Percentiles rank a stretch among this genome's conserved stretches.
These are phyloP conservation scores for Clanis bilineata DNA, from an alignment of 2,888 invertebrate species.

Conservation along the genomic window DNA sequence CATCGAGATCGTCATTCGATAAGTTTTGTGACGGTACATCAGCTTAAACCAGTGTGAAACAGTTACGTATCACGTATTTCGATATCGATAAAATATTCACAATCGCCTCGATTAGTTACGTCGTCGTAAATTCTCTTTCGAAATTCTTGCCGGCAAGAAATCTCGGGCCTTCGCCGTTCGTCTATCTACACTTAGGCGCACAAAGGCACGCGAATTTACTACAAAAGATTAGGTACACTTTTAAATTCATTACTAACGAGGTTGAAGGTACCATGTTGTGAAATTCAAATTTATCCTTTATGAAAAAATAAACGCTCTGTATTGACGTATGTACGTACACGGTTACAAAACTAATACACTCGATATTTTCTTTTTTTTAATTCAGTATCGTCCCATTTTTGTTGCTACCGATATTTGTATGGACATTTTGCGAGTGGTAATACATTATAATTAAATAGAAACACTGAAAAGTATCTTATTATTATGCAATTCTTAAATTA, in stretches of 20 bases:
- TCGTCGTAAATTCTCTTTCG: slow-evolving; percentile 1
- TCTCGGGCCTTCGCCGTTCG: slow-evolving; percentile 3
- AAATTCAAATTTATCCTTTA: slow-evolving; percentile 49
- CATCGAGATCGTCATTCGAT: neutral
- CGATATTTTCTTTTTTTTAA: slow-evolving; percentile 16
- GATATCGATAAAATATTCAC: neutral
- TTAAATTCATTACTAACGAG: slow-evolving; percentile 5
- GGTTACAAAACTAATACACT: slow-evolving; percentile 57
- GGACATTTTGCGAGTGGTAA: slow-evolving; percentile 48
- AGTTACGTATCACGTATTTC: neutral
- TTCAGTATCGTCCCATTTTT: slow-evolving; percentile 32
- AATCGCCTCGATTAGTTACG: neutral
- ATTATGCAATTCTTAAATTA: slow-evolving; percentile 5
- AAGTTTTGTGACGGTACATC: neutral
- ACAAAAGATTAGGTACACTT: slow-evolving; percentile 16
- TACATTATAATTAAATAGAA: neutral
- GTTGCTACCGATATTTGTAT: slow-evolving; percentile 60
- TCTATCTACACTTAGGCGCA: slow-evolving; percentile 9
- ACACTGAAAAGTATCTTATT: neutral
- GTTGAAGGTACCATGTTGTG: neutral
- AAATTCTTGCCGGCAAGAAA: slow-evolving; percentile 13
- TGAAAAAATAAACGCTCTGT: slow-evolving; percentile 75
- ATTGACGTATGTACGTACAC: slow-evolving; percentile 46
- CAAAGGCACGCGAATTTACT: slow-evolving; percentile 15
- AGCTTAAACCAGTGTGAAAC: neutral